Conservation (phyloP, 2,113 vertebrate species). For the Cervus canadensis region DNA sequence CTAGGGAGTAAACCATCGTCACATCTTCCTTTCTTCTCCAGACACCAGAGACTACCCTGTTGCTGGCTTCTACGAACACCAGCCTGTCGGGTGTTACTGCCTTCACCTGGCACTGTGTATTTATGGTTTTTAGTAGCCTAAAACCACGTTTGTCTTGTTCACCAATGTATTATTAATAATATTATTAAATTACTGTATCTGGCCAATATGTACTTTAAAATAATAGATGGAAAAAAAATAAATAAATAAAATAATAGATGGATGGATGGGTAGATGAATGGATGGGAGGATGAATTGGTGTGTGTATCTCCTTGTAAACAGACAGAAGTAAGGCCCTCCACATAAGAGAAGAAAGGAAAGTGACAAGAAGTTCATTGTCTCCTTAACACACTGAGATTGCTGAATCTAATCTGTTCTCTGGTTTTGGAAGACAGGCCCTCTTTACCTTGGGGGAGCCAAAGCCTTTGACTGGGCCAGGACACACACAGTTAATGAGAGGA, state of each 20-base stretch:
- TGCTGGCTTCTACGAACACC: background rate
- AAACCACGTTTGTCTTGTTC: background rate
- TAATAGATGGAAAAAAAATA: background rate
- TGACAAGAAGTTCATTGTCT: background rate
- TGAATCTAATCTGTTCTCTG: background rate
- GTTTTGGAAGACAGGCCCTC: background rate
- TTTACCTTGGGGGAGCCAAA: background rate
- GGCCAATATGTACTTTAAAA: background rate
- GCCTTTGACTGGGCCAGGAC: background rate
- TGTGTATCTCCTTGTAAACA: background rate
- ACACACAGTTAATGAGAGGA: background rate
- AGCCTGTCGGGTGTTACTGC: background rate
- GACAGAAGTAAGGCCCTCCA: background rate
- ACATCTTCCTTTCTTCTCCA: background rate
- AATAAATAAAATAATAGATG: background rate
- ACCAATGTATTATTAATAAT: background rate
- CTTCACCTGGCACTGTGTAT: background rate
- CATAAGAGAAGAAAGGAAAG: background rate
- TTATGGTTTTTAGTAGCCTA: background rate
- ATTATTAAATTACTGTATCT: background rate
- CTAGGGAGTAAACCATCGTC: too few relatives aligned
- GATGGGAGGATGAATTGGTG: rapidly evolving
- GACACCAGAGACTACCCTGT: background rate
- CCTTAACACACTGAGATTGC: background rate
- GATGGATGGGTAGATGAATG: too few relatives aligned